Evolutionary conservation across 2,797 vertebrate genomes (phyloP), one percentile per base, ranked within the genome.

Genomic region (Arnoldichthys spilopterus): DNA sequence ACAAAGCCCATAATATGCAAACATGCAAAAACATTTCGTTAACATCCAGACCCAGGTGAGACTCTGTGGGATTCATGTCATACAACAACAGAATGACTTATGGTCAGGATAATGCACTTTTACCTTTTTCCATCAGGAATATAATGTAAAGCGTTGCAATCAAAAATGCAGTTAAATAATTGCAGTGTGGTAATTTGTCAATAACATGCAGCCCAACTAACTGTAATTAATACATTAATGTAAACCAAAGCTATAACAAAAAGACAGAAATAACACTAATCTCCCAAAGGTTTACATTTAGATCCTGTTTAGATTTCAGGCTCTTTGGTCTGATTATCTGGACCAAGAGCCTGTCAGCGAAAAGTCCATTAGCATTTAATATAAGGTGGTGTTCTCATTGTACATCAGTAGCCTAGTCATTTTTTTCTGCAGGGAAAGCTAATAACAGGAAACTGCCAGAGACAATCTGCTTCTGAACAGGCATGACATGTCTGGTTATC

Each of bases 361-460:
- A 62, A 30, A 30, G 40, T 47, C 51, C 20, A 54, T 71, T 67
- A 54, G 63, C 9, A 26, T 67, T 28, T 68, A 40, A 56, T 49
- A 34, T 56, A 72, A 67, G 34, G 61, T 16, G 51, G 12, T 37
- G 40, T 56, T 34, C 6, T 18, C 20, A 22, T 40, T 34, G 63
- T 20, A 54, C 26, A 15, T 58, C 28, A 68, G 43, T n/a, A 66
- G 22, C 22, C 18, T 22, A 37, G 40, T 7, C 0, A 4, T 18
- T n/a, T 63, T 22, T 37, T 20, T 24, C 59, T 7, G 8, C n/a
- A 16, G n/a, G 34, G n/a, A 66, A 66, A 13, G n/a, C 20, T 24
- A 24, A 43, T 20, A 22, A 24, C 30, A n/a, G 32, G 56, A 24
- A 59, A 28, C 30, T 59, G 26, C 56, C 8, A 26, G 13, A 30